Evolutionary conservation across 2,797 vertebrate species (phyloP), one percentile per base, ranked within the genome.

Genomic region (Borostomias antarcticus): DNA sequence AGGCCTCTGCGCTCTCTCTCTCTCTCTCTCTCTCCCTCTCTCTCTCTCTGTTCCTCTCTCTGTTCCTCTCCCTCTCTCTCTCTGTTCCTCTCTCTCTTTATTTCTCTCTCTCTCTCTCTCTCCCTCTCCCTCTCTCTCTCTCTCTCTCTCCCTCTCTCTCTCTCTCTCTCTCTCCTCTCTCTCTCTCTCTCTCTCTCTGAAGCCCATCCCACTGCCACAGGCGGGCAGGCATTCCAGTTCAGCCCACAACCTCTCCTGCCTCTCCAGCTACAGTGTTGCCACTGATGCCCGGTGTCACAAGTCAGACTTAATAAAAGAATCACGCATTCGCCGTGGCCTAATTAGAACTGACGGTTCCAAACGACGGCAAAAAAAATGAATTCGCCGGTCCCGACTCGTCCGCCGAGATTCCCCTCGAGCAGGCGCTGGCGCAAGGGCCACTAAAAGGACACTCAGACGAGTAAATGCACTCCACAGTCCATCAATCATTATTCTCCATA

Each of bases 401-500:
- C 80, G 83, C 71, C 85, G 80, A 82, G 76, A 87, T 79, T 83
- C 76, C 79, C 75, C 78, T 74, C 72, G 70, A 80, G 81, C 72
- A 71, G 76, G 50, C 82, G 37, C 73, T 72, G 69, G 79, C 75
- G 75, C n/a, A n/a, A n/a, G 66, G 26, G 35, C 11, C 15, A 11
- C 37, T 40, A 3, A 40, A 15, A 7, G 4, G n/a, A 58, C 75
- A 72, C 69, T 65, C 51, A 51, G 43, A 29, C 28, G 43, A 40
- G 23, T 30, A 13, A 45, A 61, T 48, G 29, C 82, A 78, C 78
- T 75, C 29, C 25, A 75, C 81, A 85, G 85, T 88, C 86, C 83
- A 90, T 91, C 88, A 86, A 84, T 88, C 86, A 90, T 86, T 88
- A 86, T 86, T 77, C 70, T 80, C 77, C 81, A 82, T 80, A 88